Percentiles rank a stretch among this genome's conserved stretches.
Evolutionary conservation across 2,113 vertebrate species (phyloP).

Genomic region (cat (Felis catus)): F.catus_Fca126_mat1.0 CM031424.1:23936001-23936500

Average conservation of each 20-base stretch:
- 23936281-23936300: neutral
- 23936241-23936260: neutral
- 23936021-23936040: too few species aligned
- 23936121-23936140: too few species aligned
- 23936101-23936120: too few species aligned
- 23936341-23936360: constrained; percentile 36
- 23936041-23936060: too few species aligned
- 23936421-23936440: constrained; percentile 46
- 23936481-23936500: constrained; percentile 46
- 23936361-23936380: constrained; percentile 30
- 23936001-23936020: too few species aligned
- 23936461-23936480: constrained; percentile 42
- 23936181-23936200: neutral
- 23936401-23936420: neutral
- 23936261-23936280: neutral
- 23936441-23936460: constrained; percentile 18
- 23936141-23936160: too few species aligned
- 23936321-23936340: constrained; percentile 14
- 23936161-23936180: too few species aligned
- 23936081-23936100: too few species aligned
- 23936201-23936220: neutral
- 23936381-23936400: constrained; percentile 33
- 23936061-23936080: too few species aligned
- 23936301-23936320: neutral
- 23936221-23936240: neutral